These are phyloP conservation scores for Luidia sarsii DNA, from an alignment of 53 echinoderm and acorn worm species.

Conservation along the genomic window DNA sequence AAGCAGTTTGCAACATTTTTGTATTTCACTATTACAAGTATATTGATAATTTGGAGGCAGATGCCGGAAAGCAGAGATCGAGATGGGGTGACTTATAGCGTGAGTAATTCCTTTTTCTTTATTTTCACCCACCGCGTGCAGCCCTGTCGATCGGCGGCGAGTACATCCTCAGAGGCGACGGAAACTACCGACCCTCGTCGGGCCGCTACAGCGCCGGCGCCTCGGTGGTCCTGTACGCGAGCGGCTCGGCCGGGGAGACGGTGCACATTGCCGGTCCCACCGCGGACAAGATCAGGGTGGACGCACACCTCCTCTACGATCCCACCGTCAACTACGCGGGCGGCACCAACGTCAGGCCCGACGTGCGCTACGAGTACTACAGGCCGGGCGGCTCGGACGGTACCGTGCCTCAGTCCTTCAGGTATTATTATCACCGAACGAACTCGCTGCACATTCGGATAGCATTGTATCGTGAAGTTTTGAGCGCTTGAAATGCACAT, in stretches of 20 bases:
- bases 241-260: background rate
- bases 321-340: slow-evolving; percentile 43
- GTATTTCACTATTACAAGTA: too few species aligned
- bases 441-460: too few species aligned
- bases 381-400: background rate
- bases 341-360: slow-evolving; percentile 31
- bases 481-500: background rate
- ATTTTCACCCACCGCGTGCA: too few species aligned
- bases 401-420: slow-evolving; percentile 1
- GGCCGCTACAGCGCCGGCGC: slow-evolving; percentile 47
- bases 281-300: slow-evolving; percentile 10
- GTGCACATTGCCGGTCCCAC: slow-evolving; percentile 33
- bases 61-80: background rate
- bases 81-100: background rate
- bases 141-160: slow-evolving; percentile 5
- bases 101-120: background rate
- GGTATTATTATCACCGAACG: background rate
- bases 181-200: slow-evolving; percentile 11
- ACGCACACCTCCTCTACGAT: slow-evolving; percentile 21
- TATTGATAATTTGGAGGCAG: background rate
- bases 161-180: slow-evolving; percentile 20
- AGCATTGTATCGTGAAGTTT: background rate
- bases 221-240: slow-evolving; percentile 25
- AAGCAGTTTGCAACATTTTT: too few species aligned
- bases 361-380: slow-evolving; percentile 36